A percentile compares a stretch with the other conserved stretches of the same genome.
phyloP scores from a whole-genome alignment of 92 coral and sea anemone genomes.

The Galaxea fascicularis region DNA sequence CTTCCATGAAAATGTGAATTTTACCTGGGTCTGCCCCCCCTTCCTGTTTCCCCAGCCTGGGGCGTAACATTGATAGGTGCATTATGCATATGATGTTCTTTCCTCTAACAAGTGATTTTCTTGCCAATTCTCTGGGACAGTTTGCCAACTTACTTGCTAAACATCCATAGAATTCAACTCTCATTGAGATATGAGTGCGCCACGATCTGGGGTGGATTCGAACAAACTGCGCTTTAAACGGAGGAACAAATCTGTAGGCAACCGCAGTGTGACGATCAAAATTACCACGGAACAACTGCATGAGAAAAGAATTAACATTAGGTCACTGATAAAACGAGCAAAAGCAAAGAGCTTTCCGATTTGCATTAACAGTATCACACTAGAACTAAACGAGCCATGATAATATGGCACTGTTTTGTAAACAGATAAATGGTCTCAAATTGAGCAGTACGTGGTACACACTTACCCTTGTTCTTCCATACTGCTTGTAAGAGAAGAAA shows the following conservation, averaged over 20 bases:
- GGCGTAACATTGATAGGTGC: too few relatives aligned
- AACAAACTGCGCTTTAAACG: slow-evolving; percentile 81
- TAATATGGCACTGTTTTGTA: too few relatives aligned
- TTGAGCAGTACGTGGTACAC: too few relatives aligned
- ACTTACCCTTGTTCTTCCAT: slow-evolving; percentile 85
- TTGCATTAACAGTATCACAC: too few relatives aligned
- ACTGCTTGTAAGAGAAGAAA: slow-evolving; percentile 73
- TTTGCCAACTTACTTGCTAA: slow-evolving; percentile 66
- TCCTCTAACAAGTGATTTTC: background rate
- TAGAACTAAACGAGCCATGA: too few relatives aligned
- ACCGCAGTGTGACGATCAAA: slow-evolving; percentile 82
- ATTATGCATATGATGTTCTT: too few relatives aligned
- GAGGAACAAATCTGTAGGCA: slow-evolving; percentile 84
- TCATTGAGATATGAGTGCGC: slow-evolving; percentile 77
- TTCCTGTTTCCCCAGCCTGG: too few relatives aligned
- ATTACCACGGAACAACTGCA: slow-evolving; percentile 87
- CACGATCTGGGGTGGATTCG: slow-evolving; percentile 82
- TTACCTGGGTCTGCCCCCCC: too few relatives aligned
- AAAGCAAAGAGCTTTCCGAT: background rate
- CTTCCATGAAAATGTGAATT: too few relatives aligned
- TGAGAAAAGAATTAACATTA: background rate
- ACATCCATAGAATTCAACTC: slow-evolving; percentile 89
- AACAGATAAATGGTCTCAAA: too few relatives aligned
- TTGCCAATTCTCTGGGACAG: background rate
- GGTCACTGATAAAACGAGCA: too few relatives aligned